Percentiles rank a stretch among this genome's conserved stretches.
phyloP scores from a whole-genome alignment of 2,888 invertebrate species.

The Crepidodera aurea region DNA sequence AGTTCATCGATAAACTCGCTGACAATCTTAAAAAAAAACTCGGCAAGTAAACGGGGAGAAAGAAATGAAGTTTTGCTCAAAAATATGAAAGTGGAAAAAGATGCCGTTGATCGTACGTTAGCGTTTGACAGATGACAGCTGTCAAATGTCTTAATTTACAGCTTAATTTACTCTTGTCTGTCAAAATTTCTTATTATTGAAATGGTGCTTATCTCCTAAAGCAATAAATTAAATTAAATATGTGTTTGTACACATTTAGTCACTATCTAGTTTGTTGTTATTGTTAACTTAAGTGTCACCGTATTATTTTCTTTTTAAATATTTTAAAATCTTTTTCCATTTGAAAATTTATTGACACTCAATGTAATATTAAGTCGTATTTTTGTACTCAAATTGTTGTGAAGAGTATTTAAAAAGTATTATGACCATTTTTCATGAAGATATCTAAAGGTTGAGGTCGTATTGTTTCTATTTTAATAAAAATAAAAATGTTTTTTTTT shows the following conservation, averaged over 20 bases:
- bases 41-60: not conserved
- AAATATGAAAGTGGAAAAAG: not conserved
- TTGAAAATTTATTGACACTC: not conserved
- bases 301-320: too few relatives aligned
- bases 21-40: conserved; percentile 78
- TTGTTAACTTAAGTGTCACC: too few relatives aligned
- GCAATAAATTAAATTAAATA: too few relatives aligned
- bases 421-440: not conserved
- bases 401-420: not conserved
- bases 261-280: too few relatives aligned
- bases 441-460: conserved; percentile 2
- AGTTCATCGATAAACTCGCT: conserved; percentile 94
- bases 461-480: not conserved
- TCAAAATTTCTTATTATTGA: too few relatives aligned
- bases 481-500: not conserved
- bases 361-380: not conserved
- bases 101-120: too few relatives aligned
- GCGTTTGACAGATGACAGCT: too few relatives aligned
- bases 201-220: too few relatives aligned
- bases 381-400: not conserved
- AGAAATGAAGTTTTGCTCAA: not conserved
- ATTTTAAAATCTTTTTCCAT: not conserved
- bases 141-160: not conserved
- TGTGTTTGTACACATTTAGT: too few relatives aligned
- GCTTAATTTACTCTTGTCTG: not conserved